Conservation (phyloP, 2,113 vertebrate genomes). For the Boulengeromyrus knoepffleri region DNA sequence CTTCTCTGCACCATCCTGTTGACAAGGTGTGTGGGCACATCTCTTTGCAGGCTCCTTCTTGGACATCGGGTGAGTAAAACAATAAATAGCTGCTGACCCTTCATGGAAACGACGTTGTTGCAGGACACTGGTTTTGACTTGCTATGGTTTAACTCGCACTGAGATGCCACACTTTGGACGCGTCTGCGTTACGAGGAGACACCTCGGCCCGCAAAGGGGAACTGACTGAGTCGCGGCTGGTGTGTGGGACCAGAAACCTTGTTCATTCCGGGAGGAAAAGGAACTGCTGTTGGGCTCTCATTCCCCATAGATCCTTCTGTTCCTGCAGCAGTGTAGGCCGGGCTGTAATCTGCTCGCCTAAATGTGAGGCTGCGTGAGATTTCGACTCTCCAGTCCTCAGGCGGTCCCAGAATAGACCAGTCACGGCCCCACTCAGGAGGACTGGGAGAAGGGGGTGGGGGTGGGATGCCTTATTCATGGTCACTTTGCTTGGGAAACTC, state of each 20-base stretch:
- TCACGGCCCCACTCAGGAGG: conserved; percentile 38
- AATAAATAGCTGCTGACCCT: neutral
- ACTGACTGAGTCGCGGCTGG: neutral
- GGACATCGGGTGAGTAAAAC: neutral
- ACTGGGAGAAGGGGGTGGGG: conserved; percentile 42
- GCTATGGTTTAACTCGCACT: neutral
- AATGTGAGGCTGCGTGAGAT: conserved; percentile 49
- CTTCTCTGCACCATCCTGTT: neutral
- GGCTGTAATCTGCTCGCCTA: conserved; percentile 56
- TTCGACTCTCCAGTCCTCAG: conserved; percentile 19
- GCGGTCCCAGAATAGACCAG: conserved; percentile 52
- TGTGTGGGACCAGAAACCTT: neutral
- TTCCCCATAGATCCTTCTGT: conserved; percentile 53
- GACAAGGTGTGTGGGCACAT: neutral
- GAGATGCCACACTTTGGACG: neutral
- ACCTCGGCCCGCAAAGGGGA: neutral
- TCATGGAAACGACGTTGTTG: neutral
- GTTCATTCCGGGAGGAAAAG: neutral
- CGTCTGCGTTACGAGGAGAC: neutral
- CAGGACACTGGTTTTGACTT: neutral
- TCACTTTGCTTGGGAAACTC: conserved; percentile 32
- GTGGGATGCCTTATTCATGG: conserved; percentile 60
- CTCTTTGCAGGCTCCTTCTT: neutral
- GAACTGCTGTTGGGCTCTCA: neutral
- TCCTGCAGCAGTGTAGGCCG: conserved; percentile 31